Evolutionary conservation across 2,888 invertebrate genomes (phyloP).

Genomic region (Pristionchus japonicus): DNA sequence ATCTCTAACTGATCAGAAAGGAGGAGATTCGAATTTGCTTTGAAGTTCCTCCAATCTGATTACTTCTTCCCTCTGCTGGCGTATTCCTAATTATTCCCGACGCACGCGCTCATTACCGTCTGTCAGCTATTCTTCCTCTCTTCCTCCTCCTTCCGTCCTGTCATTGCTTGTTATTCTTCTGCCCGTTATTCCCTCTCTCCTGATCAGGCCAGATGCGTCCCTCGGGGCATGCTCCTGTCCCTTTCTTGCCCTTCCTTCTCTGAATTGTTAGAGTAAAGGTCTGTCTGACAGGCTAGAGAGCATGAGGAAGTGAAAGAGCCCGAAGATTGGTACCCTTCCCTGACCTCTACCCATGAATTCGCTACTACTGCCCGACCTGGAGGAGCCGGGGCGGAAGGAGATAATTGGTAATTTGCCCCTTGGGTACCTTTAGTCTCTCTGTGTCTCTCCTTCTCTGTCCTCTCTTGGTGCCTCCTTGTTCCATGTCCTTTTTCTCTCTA

Average conservation of each 20-base stretch:
- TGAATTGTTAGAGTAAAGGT: no score
- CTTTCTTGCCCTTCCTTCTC: not conserved
- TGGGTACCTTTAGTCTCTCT: conserved; percentile 32
- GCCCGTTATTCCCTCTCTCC: not conserved
- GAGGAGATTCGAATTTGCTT: not conserved
- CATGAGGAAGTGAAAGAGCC: no score
- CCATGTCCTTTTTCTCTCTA: not conserved
- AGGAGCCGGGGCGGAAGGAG: not conserved
- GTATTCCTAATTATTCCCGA: not conserved
- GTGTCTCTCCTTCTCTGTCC: conserved; percentile 27
- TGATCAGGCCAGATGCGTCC: conserved; percentile 18
- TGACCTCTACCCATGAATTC: conserved; percentile 11
- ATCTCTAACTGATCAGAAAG: no score
- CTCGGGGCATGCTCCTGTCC: not conserved
- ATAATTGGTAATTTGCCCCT: conserved; percentile 39
- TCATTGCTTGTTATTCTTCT: not conserved
- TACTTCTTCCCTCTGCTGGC: not conserved
- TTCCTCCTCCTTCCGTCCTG: no score
- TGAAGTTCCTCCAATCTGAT: not conserved
- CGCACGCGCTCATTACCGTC: not conserved
- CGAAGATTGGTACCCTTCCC: no score
- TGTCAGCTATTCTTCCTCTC: conserved; percentile 9
- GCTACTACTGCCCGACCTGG: not conserved
- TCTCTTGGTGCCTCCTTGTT: not conserved
- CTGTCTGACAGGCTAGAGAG: no score